Evolutionary conservation across 2,888 invertebrate species (phyloP), one percentile per base, ranked within the genome.

Genomic region (Gandaritis pyraliata): DNA sequence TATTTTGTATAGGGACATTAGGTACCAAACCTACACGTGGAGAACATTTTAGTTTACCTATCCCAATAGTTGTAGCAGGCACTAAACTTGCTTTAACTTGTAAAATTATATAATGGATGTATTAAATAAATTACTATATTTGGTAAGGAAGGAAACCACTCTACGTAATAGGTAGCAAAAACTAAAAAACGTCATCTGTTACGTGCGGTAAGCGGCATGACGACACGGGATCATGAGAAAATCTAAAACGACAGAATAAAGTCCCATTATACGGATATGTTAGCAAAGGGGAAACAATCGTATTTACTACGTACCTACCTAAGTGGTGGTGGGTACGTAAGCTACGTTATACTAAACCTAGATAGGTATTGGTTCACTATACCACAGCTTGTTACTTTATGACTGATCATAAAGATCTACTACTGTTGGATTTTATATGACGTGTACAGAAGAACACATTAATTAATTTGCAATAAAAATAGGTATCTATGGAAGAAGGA

Each of bases 151-250:
- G 30, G 30, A 51, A 51, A 23, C 2, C 13, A 43, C 11, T 3
- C 11, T 30, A 12, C 29, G 23, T 23, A n/a, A 23, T 23, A 23
- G 23, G n/a, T 12, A 43, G 29, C 23, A 39, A 11, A 12, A 41
- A 39, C 11, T 10, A 6, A n/a, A 39, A 41, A 39, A 8, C 46
- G 36, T 55, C 55, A 55, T 38, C 23, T 13, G 23, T n/a, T 46
- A 33, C 46, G 33, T 54, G 33, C 36, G 13, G 13, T 38, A 12
- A 38, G 23, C 23, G 1, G 33, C 10, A 38, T 60, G 54, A 60
- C 55, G 60, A 60, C 45, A 55, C 30, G 43, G 56, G 43, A 30
- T 33, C 33, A 23, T 23, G 23, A 33, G 33, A 33, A 33, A 33
- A 23, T 23, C 3, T 3, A 23, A 52, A 43, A 43, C 16, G 11